A percentile compares a stretch with the other conserved stretches of the same genome.
phyloP scores from a whole-genome alignment of 2,888 invertebrate genomes.

The Orchesellides sinensis region DNA sequence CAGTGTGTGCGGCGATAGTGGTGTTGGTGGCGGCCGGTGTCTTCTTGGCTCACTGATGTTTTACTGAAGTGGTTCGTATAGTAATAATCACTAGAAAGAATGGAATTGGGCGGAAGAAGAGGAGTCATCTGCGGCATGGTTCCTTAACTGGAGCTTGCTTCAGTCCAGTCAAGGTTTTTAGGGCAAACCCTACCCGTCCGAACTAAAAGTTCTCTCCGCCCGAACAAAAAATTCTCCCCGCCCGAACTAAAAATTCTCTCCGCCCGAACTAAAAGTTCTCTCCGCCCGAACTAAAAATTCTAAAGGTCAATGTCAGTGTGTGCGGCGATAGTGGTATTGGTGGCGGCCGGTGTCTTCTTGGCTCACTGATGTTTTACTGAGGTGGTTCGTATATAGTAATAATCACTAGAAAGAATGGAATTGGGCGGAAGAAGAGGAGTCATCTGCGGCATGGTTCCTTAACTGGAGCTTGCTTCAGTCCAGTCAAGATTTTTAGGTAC shows the following conservation, averaged over 20 bases:
- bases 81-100: slow-evolving; percentile 39
- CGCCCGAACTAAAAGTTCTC: too few species aligned
- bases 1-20: slow-evolving; percentile 8
- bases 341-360: slow-evolving; percentile 20
- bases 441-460: slow-evolving; percentile 55
- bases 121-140: slow-evolving; percentile 59
- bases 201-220: too few species aligned
- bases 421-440: slow-evolving; percentile 60
- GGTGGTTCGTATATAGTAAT: slow-evolving; percentile 43
- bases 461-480: slow-evolving; percentile 12
- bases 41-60: slow-evolving; percentile 4
- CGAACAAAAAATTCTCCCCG: too few species aligned
- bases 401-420: slow-evolving; percentile 25
- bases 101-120: slow-evolving; percentile 49
- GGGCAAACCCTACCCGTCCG: too few species aligned
- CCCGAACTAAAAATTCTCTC: too few species aligned
- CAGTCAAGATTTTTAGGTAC: slow-evolving; percentile 38
- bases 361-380: slow-evolving; percentile 11
- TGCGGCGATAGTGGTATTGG: slow-evolving; percentile 14
- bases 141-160: slow-evolving; percentile 23
- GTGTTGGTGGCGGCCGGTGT: slow-evolving; percentile 20
- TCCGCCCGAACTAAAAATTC: too few species aligned
- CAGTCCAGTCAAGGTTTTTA: slow-evolving; percentile 31
- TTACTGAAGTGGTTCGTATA: slow-evolving; percentile 33
- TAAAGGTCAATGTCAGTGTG: too few species aligned